phyloP scores from a whole-genome alignment of 2,113 vertebrate genomes.

The Oryzias woworae region DNA sequence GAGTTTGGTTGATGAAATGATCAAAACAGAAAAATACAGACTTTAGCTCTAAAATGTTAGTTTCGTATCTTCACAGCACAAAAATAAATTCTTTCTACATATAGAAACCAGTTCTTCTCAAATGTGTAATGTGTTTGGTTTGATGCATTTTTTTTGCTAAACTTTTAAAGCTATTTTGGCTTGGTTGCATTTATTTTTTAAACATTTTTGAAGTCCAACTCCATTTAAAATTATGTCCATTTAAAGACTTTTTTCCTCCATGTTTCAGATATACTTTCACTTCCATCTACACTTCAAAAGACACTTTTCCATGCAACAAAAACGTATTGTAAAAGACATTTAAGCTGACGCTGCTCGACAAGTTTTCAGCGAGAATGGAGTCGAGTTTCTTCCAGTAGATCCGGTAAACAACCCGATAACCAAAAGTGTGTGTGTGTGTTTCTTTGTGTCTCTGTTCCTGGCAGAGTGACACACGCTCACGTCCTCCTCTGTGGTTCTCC shows the following conservation, averaged over 20 bases:
- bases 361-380: neutral
- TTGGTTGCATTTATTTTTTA: too few species aligned
- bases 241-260: neutral
- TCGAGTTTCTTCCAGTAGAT: slow-evolving; percentile 23
- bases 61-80: too few species aligned
- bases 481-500: slow-evolving; percentile 31
- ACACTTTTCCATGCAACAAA: neutral
- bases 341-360: slow-evolving; percentile 1
- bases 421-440: slow-evolving; percentile 12
- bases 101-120: too few species aligned
- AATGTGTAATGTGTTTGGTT: too few species aligned
- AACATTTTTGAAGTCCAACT: too few species aligned
- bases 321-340: neutral
- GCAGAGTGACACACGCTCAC: slow-evolving; percentile 42
- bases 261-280: neutral
- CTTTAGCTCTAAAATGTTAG: too few species aligned
- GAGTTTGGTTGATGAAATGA: too few species aligned
- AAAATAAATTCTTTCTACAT: too few species aligned
- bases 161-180: too few species aligned
- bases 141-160: too few species aligned
- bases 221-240: neutral
- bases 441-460: slow-evolving; percentile 44
- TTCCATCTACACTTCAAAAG: neutral
- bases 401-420: slow-evolving; percentile 57
- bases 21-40: too few species aligned